A percentile compares a stretch with the other conserved stretches of the same genome.
phyloP scores from a whole-genome alignment of 2,113 vertebrate genomes.

The Argyrosomus japonicus region DNA sequence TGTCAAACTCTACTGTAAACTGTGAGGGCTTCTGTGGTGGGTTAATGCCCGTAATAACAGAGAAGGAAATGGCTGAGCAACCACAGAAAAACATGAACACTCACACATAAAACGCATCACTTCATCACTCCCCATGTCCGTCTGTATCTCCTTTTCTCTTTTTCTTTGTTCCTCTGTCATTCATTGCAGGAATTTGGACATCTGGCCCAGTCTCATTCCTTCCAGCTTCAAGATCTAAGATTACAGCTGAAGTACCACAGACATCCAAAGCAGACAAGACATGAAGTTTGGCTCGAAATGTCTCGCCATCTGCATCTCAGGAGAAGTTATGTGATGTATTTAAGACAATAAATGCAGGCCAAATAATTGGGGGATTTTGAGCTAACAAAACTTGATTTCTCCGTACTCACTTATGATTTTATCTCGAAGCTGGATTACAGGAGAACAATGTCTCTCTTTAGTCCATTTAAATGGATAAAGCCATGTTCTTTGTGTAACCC shows the following conservation, averaged over 20 bases:
- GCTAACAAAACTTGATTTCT: conserved; percentile 31
- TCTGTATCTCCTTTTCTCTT: conserved; percentile 2
- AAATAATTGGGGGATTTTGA: conserved; percentile 32
- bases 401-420: conserved; percentile 38
- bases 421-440: conserved; percentile 52
- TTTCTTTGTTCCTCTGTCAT: conserved; percentile 10
- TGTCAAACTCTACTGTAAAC: conserved; percentile 39
- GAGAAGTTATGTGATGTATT: conserved; percentile 1
- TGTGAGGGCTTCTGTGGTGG: conserved; percentile 43
- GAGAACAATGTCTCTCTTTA: conserved; percentile 61
- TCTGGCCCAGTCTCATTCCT: conserved; percentile 22
- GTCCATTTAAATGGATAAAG: conserved; percentile 49
- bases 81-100: conserved; percentile 46
- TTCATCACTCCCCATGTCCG: conserved; percentile 10
- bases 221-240: conserved; percentile 38
- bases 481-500: conserved; percentile 42
- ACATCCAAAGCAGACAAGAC: conserved; percentile 8
- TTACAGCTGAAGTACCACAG: conserved; percentile 31
- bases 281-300: conserved; percentile 17
- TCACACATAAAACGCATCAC: conserved; percentile 26
- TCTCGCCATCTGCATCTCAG: conserved; percentile 28
- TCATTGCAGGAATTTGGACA: conserved; percentile 20
- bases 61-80: conserved; percentile 33
- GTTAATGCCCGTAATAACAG: conserved; percentile 47
- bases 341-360: conserved; percentile 12